A percentile compares a stretch with the other conserved stretches of the same genome.
phyloP scores from a whole-genome alignment of 2,888 invertebrate species.

The Ormyrus labotus region DNA sequence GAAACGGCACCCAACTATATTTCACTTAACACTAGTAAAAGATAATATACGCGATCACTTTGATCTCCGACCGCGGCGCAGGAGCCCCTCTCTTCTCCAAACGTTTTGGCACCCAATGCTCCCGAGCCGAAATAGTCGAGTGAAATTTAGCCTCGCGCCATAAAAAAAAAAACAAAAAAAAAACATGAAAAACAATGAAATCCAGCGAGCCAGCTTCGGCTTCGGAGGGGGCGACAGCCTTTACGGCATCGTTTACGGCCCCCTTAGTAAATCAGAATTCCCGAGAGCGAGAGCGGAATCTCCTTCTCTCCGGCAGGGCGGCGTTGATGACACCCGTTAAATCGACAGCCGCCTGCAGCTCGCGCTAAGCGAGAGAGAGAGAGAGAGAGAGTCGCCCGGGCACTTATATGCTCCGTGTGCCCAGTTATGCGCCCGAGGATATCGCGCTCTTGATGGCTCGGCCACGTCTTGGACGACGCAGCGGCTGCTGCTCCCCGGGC shows the following conservation, averaged over 20 bases:
- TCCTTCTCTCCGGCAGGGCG: background rate
- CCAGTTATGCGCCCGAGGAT: slow-evolving; percentile 38
- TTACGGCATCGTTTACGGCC: slow-evolving; percentile 37
- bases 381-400: background rate
- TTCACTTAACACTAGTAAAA: no score
- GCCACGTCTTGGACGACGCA: slow-evolving; percentile 16
- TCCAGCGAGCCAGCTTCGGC: background rate
- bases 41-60: no score
- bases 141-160: background rate
- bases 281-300: slow-evolving; percentile 29
- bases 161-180: slow-evolving; percentile 3
- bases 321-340: slow-evolving; percentile 52
- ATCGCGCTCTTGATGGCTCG: slow-evolving; percentile 44
- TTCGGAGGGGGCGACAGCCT: slow-evolving; percentile 4
- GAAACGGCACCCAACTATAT: no score
- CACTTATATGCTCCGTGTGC: slow-evolving; percentile 29
- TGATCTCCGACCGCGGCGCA: no score
- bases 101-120: background rate
- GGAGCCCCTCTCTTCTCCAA: no score
- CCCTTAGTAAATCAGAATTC: slow-evolving; percentile 49
- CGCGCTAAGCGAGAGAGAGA: slow-evolving; percentile 13
- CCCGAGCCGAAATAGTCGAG: background rate
- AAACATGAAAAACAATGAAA: slow-evolving; percentile 13
- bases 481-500: background rate
- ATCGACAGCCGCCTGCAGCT: slow-evolving; percentile 15